Evolutionary conservation across 2,888 invertebrate genomes (phyloP).

Genomic region (Leptarthrus brevirostris): DNA sequence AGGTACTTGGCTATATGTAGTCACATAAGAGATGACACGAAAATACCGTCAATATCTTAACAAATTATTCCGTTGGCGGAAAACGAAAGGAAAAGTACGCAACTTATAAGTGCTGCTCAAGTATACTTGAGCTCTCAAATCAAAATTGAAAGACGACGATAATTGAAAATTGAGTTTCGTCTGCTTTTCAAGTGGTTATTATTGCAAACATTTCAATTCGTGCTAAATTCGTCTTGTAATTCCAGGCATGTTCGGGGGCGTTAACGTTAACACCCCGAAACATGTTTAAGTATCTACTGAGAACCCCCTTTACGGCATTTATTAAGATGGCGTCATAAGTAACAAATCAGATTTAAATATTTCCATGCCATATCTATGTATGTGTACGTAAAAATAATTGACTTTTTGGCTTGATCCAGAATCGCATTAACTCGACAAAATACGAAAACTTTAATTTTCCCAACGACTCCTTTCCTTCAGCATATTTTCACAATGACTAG

Average conservation of each 20-base stretch:
- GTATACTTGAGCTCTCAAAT: background rate
- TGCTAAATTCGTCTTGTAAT: no score
- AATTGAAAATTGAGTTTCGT: background rate
- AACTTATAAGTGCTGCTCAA: background rate
- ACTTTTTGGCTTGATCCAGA: background rate
- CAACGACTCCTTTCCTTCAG: background rate
- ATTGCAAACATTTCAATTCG: no score
- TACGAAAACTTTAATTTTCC: background rate
- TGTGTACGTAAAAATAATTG: background rate
- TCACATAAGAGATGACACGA: no score
- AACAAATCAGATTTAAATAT: slow-evolving; percentile 19
- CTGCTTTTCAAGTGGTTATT: background rate
- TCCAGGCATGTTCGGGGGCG: slow-evolving; percentile 44
- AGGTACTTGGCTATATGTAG: no score
- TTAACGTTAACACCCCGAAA: slow-evolving; percentile 52
- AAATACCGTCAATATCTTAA: no score
- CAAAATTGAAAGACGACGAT: background rate
- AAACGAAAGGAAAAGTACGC: background rate
- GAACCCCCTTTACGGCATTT: background rate
- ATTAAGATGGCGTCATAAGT: slow-evolving; percentile 25
- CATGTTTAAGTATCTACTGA: slow-evolving; percentile 48
- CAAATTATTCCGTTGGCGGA: no score
- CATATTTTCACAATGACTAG: slow-evolving; percentile 30
- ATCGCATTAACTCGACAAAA: background rate
- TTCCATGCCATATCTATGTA: background rate